A percentile compares a stretch with the other conserved stretches of the same genome.
These are phyloP conservation scores for Cephonodes hylas DNA, from an alignment of 2,888 invertebrate genomes.

Conservation along the genomic window DNA sequence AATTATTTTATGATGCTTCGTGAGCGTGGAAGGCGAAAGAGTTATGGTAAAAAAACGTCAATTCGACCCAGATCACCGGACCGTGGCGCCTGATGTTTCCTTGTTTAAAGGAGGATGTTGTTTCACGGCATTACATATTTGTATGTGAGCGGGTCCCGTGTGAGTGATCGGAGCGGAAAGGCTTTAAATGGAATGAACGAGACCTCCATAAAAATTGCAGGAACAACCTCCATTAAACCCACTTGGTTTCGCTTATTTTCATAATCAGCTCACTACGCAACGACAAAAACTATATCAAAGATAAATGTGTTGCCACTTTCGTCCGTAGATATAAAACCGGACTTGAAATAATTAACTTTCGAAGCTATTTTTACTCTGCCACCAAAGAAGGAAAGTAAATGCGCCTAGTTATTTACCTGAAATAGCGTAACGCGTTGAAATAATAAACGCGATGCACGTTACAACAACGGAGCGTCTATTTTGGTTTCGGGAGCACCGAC, in stretches of 20 bases:
- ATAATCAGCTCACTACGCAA: neutral
- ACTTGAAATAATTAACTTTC: conserved; percentile 12
- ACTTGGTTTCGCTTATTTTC: neutral
- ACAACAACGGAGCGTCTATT: conserved; percentile 56
- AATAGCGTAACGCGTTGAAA: conserved; percentile 44
- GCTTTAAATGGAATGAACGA: neutral
- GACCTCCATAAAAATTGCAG: neutral
- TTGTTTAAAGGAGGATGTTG: conserved; percentile 48
- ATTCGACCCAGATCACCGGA: conserved; percentile 55
- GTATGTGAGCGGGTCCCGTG: neutral
- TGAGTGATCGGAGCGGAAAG: conserved; percentile 7
- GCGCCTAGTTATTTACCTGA: conserved; percentile 35
- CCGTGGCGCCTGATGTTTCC: conserved; percentile 48
- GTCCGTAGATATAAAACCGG: neutral
- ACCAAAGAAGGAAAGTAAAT: conserved; percentile 18
- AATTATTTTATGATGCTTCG: neutral
- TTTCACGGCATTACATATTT: neutral
- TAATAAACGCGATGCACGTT: conserved; percentile 44
- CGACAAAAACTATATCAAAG: neutral
- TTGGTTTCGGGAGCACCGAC: conserved; percentile 63
- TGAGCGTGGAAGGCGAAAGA: conserved; percentile 53
- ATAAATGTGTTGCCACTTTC: neutral
- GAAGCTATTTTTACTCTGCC: conserved; percentile 10
- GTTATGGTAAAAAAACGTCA: conserved; percentile 59
- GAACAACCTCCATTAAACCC: neutral